phyloP scores from a whole-genome alignment of 2,888 invertebrate species.

The Leucophenga montana region DNA sequence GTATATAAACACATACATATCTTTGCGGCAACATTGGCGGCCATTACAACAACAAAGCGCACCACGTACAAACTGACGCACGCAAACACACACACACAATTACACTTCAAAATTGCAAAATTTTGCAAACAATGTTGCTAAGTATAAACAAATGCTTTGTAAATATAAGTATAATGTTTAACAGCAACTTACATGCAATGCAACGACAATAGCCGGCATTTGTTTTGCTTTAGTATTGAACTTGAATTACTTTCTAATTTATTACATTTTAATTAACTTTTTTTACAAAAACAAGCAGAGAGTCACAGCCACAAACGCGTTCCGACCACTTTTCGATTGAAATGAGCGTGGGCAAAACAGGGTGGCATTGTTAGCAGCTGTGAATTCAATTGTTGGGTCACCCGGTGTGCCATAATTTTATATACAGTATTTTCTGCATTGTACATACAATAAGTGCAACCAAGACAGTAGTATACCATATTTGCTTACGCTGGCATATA shows the following conservation, averaged over 20 bases:
- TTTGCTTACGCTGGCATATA: no score
- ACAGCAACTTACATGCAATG: not conserved
- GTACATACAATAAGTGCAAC: no score
- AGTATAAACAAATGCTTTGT: slow-evolving; percentile 9
- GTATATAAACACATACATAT: slow-evolving; percentile 45
- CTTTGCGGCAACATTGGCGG: slow-evolving; percentile 57
- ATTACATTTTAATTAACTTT: not conserved
- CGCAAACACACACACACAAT: slow-evolving; percentile 33
- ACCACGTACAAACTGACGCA: slow-evolving; percentile 32
- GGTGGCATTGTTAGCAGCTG: no score
- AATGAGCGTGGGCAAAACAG: not conserved
- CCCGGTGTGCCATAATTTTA: no score
- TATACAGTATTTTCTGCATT: no score
- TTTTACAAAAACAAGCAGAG: not conserved
- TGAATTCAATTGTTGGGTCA: no score
- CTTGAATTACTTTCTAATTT: not conserved
- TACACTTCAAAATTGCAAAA: slow-evolving; percentile 46
- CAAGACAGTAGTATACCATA: no score
- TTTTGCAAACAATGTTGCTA: slow-evolving; percentile 42
- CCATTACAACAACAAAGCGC: slow-evolving; percentile 35
- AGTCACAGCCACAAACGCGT: slow-evolving; percentile 1
- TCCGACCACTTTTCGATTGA: not conserved
- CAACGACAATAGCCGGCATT: not conserved
- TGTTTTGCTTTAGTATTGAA: not conserved
- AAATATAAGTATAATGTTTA: not conserved